Base-by-base conservation (phyloP, 2,113 vertebrate genomes). In the Paedocypris sp. region DNA sequence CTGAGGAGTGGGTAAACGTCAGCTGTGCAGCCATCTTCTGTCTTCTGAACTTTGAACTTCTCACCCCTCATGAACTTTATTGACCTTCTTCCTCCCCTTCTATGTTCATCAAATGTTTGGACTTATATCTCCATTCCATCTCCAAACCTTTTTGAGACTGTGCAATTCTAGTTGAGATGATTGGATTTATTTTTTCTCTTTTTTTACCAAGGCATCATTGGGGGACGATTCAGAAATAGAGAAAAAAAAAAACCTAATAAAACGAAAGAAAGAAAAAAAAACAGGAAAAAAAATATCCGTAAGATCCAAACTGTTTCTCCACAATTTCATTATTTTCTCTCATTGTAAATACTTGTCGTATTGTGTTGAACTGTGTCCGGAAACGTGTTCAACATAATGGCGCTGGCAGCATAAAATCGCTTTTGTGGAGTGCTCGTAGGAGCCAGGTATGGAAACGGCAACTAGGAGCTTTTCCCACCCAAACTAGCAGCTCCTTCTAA, bases 1-100 rank as follows among this genome's bases (percentile, higher is more conserved):
- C 77, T 79, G 79, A 75, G 77, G 82, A 85, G 82, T 76, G 77
- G 79, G 77, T 80, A 68, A 75, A 74, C 80, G 77, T 76, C 82
- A 83, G 83, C 82, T 76, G 81, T 75, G 80, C 85, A 84, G 80
- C 81, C 85, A 87, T 86, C 83, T 80, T 83, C 84, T 86, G 82
- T 86, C 84, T 79, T 86, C 82, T 81, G 84, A 87, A 87, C 85
- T 86, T 83, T 85, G 84, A 86, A 85, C 83, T 86, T 75, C 80
- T 84, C 82, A 82, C 82, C 80, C 80, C 72, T 80, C 86, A 87
- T 87, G 83, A 87, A 87, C 85, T 87, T 85, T 83, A 85, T 85
- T 85, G 83, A 85, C 82, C 83, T 84, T 83, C 74, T 78, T 84
- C 80, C 79, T 82, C 80, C 75, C 80, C 86, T 72, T 86, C 83